These are phyloP conservation scores for Hippopotamyrus pictus DNA, from an alignment of 2,797 vertebrate genomes.

Conservation along the genomic window DNA sequence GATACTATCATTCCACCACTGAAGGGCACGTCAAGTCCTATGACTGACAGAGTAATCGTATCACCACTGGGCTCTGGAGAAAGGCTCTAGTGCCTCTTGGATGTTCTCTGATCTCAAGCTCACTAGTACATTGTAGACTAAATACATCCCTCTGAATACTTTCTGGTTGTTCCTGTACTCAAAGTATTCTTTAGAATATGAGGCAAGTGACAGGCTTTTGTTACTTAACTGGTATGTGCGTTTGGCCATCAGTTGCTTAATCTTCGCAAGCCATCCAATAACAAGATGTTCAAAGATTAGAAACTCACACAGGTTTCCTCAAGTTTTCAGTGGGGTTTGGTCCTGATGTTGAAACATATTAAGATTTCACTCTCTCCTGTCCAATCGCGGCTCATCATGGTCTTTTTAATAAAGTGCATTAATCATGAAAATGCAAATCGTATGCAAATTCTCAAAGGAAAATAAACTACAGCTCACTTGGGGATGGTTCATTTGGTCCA, in stretches of 20 bases:
- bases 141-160: neutral
- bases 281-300: neutral
- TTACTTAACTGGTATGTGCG: neutral
- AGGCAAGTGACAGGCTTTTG: neutral
- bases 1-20: neutral
- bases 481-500: neutral
- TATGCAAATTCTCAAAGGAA: neutral
- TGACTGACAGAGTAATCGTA: neutral
- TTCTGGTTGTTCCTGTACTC: neutral
- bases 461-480: neutral
- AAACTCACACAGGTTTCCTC: neutral
- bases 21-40: neutral
- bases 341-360: neutral
- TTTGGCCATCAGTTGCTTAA: neutral
- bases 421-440: slow-evolving; percentile 7
- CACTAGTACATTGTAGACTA: neutral
- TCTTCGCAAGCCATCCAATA: neutral
- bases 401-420: slow-evolving; percentile 1
- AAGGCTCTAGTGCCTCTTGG: neutral
- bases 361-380: neutral
- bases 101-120: neutral
- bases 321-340: neutral
- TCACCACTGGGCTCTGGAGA: neutral
- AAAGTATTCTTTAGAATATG: neutral
- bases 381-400: neutral